Evolutionary conservation across 2,113 vertebrate genomes (phyloP).

Genomic region (Corynorhinus townsendii): DNA sequence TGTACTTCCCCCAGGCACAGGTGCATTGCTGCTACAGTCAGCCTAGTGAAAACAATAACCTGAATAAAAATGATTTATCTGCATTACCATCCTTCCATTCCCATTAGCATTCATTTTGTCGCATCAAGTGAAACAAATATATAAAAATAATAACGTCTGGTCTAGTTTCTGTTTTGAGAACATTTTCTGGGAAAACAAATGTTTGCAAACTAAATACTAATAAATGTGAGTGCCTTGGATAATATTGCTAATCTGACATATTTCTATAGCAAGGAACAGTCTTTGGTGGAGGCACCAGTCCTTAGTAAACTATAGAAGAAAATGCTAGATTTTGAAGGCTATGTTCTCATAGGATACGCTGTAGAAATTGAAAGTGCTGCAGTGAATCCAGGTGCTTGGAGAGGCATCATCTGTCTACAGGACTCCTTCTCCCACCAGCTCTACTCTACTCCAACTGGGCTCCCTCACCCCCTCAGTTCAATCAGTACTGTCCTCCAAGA

Average conservation of each 20-base stretch:
- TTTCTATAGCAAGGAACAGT: background rate
- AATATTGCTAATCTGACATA: background rate
- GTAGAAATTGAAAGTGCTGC: background rate
- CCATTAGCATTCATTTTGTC: background rate
- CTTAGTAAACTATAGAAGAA: background rate
- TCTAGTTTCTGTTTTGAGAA: conserved; percentile 34
- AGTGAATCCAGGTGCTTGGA: background rate
- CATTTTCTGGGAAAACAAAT: conserved; percentile 23
- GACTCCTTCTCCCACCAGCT: background rate
- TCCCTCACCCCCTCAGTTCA: background rate
- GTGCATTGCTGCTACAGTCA: background rate
- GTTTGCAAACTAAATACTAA: conserved; percentile 15
- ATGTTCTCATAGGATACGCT: background rate
- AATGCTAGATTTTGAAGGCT: background rate
- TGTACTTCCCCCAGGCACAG: background rate
- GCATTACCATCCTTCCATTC: background rate
- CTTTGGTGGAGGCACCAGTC: background rate
- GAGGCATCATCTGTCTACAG: background rate
- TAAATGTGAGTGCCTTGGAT: background rate
- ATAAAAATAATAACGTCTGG: background rate
- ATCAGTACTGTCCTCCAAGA: background rate
- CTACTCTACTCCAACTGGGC: background rate
- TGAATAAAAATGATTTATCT: background rate
- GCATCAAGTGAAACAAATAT: background rate
- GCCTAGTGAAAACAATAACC: background rate